Evolutionary conservation across 2,797 vertebrate genomes (phyloP).

Genomic region (Myotis vivesi): DNA sequence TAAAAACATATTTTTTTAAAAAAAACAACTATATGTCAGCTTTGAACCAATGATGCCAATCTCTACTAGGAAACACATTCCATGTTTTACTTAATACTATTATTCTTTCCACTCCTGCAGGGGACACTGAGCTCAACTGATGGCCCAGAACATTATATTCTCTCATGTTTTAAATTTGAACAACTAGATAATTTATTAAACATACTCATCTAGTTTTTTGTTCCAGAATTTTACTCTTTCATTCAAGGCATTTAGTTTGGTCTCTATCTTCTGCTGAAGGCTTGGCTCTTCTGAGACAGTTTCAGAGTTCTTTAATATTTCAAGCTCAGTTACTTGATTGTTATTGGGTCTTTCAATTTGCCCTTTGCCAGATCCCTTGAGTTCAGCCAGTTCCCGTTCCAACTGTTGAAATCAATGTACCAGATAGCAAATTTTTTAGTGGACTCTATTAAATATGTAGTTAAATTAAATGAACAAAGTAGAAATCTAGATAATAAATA

Average conservation of each 20-base stretch:
- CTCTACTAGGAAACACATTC: background rate
- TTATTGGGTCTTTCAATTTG: slow-evolving; percentile 10
- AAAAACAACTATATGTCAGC: background rate
- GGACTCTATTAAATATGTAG: background rate
- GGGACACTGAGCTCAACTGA: background rate
- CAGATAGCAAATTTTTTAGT: slow-evolving; percentile 24
- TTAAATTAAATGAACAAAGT: slow-evolving; percentile 28
- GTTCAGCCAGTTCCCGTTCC: slow-evolving; percentile 83
- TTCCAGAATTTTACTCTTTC: slow-evolving; percentile 85
- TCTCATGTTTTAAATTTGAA: slow-evolving; percentile 7
- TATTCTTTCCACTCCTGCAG: background rate
- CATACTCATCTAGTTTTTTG: slow-evolving; percentile 86
- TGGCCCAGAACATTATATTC: background rate
- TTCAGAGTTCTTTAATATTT: slow-evolving; percentile 52
- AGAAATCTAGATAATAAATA: slow-evolving; percentile 26
- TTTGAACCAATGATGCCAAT: background rate
- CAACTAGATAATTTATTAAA: slow-evolving; percentile 62
- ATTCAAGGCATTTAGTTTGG: slow-evolving; percentile 85
- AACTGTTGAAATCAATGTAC: slow-evolving; percentile 81
- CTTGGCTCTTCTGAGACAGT: slow-evolving; percentile 66
- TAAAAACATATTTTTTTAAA: background rate
- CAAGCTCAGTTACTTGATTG: slow-evolving; percentile 29
- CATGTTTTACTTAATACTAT: background rate
- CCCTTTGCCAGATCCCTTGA: slow-evolving; percentile 74
- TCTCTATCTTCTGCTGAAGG: slow-evolving; percentile 81